Conservation (phyloP, 2,888 invertebrate species). For the Calameuta filiformis region DNA sequence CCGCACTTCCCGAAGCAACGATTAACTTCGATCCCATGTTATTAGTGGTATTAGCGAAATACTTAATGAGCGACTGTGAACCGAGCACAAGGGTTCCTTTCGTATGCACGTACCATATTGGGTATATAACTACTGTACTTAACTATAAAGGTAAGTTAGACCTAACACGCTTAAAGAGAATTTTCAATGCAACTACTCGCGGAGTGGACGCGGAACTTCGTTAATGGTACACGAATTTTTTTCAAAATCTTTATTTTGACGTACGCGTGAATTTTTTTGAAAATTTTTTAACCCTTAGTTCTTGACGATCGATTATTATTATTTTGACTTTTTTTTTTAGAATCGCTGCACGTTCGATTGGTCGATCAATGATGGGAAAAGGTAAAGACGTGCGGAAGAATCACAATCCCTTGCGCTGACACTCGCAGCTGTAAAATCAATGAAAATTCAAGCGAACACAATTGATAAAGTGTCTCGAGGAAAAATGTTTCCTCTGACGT, state of each 20-base stretch:
- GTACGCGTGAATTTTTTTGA: too few relatives aligned
- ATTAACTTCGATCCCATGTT: not conserved
- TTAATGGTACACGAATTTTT: too few relatives aligned
- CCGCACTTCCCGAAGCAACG: not conserved
- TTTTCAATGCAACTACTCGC: not conserved
- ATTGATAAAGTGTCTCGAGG: not conserved
- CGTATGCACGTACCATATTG: not conserved
- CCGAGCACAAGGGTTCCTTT: not conserved
- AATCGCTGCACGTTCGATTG: not conserved
- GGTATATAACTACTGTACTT: not conserved
- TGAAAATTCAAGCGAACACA: too few relatives aligned
- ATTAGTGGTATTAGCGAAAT: not conserved
- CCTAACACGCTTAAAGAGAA: not conserved
- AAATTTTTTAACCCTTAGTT: too few relatives aligned
- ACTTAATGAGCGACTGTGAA: not conserved
- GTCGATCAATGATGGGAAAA: too few relatives aligned
- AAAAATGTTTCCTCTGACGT: not conserved
- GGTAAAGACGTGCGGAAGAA: too few relatives aligned
- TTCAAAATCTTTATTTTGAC: too few relatives aligned
- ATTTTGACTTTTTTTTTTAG: not conserved
- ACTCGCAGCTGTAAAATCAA: too few relatives aligned
- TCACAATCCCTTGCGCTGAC: too few relatives aligned
- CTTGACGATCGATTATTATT: too few relatives aligned
- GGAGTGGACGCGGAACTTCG: not conserved
- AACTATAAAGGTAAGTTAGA: not conserved